These are phyloP conservation scores for Lasioglossum malachurum DNA, from an alignment of 2,888 invertebrate genomes.

Conservation along the genomic window DNA sequence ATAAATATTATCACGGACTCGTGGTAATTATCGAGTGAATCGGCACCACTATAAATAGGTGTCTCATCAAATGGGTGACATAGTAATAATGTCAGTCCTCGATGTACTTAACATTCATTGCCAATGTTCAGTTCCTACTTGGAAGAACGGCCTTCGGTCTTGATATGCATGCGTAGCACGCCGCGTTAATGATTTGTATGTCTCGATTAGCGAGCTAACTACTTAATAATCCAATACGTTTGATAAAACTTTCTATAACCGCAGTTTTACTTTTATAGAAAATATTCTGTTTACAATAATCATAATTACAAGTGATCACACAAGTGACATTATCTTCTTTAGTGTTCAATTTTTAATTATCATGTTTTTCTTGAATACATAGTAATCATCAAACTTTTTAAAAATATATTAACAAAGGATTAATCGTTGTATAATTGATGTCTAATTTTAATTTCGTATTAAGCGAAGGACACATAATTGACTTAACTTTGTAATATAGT, in stretches of 20 bases:
- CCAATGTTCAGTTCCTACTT: conserved; percentile 47
- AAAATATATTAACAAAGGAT: neutral
- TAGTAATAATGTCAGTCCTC: conserved; percentile 44
- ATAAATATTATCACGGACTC: conserved; percentile 4
- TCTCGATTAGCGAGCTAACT: neutral
- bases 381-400: neutral
- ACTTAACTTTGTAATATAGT: neutral
- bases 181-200: conserved; percentile 57
- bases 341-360: neutral
- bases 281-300: neutral
- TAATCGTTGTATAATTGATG: neutral
- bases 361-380: neutral
- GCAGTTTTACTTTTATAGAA: neutral
- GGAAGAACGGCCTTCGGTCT: conserved; percentile 58
- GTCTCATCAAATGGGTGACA: conserved; percentile 19
- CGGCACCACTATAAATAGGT: conserved; percentile 21
- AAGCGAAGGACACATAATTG: neutral
- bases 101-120: conserved; percentile 50
- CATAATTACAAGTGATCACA: neutral
- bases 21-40: conserved; percentile 27
- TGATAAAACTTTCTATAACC: neutral
- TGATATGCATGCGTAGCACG: conserved; percentile 51
- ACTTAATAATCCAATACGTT: neutral
- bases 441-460: neutral
- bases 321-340: too few relatives aligned